These are phyloP conservation scores for Petrocephalus sullivani DNA, from an alignment of 2,797 vertebrate genomes.

Conservation along the genomic window DNA sequence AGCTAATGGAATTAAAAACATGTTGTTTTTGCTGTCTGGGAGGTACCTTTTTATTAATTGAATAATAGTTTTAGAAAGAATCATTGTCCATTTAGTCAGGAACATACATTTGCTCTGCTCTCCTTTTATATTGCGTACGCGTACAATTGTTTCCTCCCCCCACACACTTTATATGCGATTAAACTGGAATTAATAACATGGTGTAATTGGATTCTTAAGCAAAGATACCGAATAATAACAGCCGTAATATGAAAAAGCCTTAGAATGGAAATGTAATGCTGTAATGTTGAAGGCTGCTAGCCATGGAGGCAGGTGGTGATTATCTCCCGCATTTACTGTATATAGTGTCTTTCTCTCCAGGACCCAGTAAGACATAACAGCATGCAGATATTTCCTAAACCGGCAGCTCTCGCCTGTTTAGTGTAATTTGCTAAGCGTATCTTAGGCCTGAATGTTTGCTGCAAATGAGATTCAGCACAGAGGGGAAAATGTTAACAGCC, in stretches of 20 bases:
- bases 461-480: not conserved
- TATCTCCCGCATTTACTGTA: slow-evolving; percentile 10
- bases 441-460: not conserved
- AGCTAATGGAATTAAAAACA: slow-evolving; percentile 52
- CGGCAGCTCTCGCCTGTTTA: not conserved
- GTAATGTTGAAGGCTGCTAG: slow-evolving; percentile 27
- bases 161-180: slow-evolving; percentile 55
- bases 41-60: slow-evolving; percentile 51
- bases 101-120: slow-evolving; percentile 44
- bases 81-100: slow-evolving; percentile 59
- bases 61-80: slow-evolving; percentile 62
- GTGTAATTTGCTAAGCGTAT: not conserved
- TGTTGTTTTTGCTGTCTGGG: slow-evolving; percentile 46
- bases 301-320: slow-evolving; percentile 34
- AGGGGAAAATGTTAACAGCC: not conserved
- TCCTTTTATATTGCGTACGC: slow-evolving; percentile 53
- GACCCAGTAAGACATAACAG: not conserved
- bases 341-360: not conserved
- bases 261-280: slow-evolving; percentile 38
- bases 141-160: slow-evolving; percentile 37
- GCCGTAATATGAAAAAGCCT: slow-evolving; percentile 41
- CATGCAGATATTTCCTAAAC: not conserved
- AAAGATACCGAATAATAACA: slow-evolving; percentile 55
- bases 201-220: slow-evolving; percentile 59
- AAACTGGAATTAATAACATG: slow-evolving; percentile 59